A percentile compares a stretch with the other conserved stretches of the same genome.
Conservation (phyloP, 1,140 invertebrate species). For the Nasonia giraulti region DNA sequence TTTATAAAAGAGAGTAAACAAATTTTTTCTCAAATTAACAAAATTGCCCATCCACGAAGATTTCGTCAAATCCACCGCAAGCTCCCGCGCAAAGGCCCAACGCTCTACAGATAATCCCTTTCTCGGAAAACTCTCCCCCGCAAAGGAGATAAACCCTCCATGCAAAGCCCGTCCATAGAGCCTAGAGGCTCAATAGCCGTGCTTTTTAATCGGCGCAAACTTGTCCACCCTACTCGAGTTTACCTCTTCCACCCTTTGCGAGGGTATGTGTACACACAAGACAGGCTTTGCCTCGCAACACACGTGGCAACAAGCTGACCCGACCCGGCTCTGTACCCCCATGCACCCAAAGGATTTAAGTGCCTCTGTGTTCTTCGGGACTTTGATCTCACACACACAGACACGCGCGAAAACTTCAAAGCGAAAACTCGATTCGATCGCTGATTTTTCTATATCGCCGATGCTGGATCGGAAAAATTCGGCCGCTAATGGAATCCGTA, state of each 20-base stretch:
- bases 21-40: neutral
- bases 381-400: constrained; percentile 21
- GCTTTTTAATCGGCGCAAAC: constrained; percentile 19
- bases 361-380: neutral
- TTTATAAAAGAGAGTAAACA: too few species aligned
- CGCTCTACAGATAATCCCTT: neutral
- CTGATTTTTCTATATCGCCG: neutral
- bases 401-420: too few species aligned
- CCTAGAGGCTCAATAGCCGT: neutral
- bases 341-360: constrained; percentile 24
- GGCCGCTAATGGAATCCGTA: neutral
- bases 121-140: neutral
- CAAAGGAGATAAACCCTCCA: neutral
- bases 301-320: neutral
- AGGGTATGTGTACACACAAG: neutral
- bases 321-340: neutral
- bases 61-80: too few species aligned
- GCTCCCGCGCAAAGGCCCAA: too few species aligned
- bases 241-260: neutral
- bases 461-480: neutral
- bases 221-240: neutral
- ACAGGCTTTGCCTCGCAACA: neutral
- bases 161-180: neutral
- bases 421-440: constrained; percentile 20
- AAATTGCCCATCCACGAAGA: neutral